A percentile compares a stretch with the other conserved stretches of the same genome.
Evolutionary conservation across 2,113 vertebrate genomes (phyloP).

Genomic region (Myotis davidii): DNA sequence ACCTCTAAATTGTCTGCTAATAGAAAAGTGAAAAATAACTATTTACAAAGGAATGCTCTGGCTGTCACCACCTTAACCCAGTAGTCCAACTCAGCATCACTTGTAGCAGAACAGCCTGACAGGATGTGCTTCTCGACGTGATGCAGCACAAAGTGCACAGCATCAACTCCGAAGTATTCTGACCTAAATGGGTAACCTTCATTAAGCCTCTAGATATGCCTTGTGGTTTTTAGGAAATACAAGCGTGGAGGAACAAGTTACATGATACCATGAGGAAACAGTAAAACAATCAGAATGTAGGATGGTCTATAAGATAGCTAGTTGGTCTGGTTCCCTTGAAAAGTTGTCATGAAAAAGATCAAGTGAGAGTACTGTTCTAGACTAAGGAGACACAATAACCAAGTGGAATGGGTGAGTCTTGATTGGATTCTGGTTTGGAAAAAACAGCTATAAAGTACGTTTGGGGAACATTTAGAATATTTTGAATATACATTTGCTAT

Average conservation of each 20-base stretch:
- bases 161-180: not conserved
- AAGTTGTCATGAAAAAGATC: not conserved
- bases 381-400: not conserved
- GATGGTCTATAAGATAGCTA: not conserved
- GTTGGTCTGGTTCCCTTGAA: not conserved
- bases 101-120: not conserved
- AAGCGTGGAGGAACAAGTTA: not conserved
- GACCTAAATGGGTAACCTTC: not conserved
- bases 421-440: constrained; percentile 11
- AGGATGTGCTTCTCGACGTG: not conserved
- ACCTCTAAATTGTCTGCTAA: constrained; percentile 16
- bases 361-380: not conserved
- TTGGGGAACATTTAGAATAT: not conserved
- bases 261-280: not conserved
- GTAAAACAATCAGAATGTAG: not conserved
- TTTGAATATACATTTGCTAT: too few relatives aligned
- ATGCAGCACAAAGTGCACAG: not conserved
- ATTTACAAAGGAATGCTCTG: not conserved
- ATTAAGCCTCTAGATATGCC: not conserved
- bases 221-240: not conserved
- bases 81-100: not conserved
- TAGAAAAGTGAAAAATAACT: not conserved
- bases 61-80: not conserved
- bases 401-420: not conserved
- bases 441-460: not conserved